These are phyloP conservation scores for Pocillopora verrucosa DNA, from an alignment of 64 coral and sea anemone genomes.

Conservation along the genomic window DNA sequence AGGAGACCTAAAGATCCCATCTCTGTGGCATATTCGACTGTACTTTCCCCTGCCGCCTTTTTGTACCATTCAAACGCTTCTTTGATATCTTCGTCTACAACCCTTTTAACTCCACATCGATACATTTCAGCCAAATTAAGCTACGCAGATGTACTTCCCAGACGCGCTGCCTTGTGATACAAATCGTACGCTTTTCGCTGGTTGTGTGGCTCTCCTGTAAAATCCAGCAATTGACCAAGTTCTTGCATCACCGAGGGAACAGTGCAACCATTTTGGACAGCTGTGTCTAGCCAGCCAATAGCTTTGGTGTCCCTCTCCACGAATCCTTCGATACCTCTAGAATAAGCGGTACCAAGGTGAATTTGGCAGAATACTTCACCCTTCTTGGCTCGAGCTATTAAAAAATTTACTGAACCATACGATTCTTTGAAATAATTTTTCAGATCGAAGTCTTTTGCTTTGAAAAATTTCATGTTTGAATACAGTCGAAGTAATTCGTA, in stretches of 20 bases:
- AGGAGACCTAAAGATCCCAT: neutral
- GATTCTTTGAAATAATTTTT: neutral
- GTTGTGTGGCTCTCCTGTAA: slow-evolving; percentile 5
- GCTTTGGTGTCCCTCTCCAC: slow-evolving; percentile 57
- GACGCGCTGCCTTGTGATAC: slow-evolving; percentile 52
- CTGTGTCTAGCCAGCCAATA: slow-evolving; percentile 62
- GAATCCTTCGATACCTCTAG: slow-evolving; percentile 10
- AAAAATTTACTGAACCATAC: slow-evolving; percentile 23
- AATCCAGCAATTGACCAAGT: slow-evolving; percentile 46
- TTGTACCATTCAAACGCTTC: slow-evolving; percentile 85
- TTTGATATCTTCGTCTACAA: slow-evolving; percentile 64
- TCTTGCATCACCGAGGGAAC: neutral
- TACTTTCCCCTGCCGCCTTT: slow-evolving; percentile 72
- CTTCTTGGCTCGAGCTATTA: slow-evolving; percentile 15
- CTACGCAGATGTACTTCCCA: slow-evolving; percentile 21
- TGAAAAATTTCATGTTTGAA: neutral
- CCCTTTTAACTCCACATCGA: slow-evolving; percentile 66
- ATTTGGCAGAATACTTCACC: slow-evolving; percentile 5
- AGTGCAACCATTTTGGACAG: slow-evolving; percentile 11
- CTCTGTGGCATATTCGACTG: neutral
- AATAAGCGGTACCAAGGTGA: slow-evolving; percentile 30
- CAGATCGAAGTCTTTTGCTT: neutral
- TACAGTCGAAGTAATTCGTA: neutral
- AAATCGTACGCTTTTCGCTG: slow-evolving; percentile 64
- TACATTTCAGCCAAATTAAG: slow-evolving; percentile 77